Evolutionary conservation across 64 coral and sea anemone genomes (phyloP).

Genomic region (Dendronephthya gigantea): DNA sequence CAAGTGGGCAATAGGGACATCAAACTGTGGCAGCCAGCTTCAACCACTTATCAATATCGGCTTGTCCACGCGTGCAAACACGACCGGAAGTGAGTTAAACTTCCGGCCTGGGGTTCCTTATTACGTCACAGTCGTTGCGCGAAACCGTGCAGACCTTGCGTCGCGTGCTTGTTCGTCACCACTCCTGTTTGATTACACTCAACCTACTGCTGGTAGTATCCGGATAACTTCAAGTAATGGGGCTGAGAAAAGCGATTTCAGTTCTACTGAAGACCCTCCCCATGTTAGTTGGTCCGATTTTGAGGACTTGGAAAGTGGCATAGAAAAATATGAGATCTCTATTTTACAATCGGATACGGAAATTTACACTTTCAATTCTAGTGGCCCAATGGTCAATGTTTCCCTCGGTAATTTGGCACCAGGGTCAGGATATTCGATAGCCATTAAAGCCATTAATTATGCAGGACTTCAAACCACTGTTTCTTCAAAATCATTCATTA

Average conservation of each 20-base stretch:
- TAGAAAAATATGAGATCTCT: not conserved
- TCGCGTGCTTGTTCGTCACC: slow-evolving; percentile 76
- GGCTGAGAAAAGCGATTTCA: not conserved
- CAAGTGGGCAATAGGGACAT: slow-evolving; percentile 84
- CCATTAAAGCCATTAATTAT: not conserved
- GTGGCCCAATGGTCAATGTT: not conserved
- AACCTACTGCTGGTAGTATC: slow-evolving; percentile 43
- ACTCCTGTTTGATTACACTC: slow-evolving; percentile 55
- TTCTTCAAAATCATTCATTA: not conserved
- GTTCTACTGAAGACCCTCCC: not conserved
- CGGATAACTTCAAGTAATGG: slow-evolving; percentile 11
- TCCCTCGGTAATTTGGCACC: not conserved
- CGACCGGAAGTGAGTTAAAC: slow-evolving; percentile 31
- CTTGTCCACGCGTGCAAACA: slow-evolving; percentile 41
- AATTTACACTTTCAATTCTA: not conserved
- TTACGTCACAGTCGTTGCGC: slow-evolving; percentile 55
- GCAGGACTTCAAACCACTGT: not conserved
- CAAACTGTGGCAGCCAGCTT: slow-evolving; percentile 68
- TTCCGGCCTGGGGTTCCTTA: slow-evolving; percentile 48
- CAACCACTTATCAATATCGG: slow-evolving; percentile 75
- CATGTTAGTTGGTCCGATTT: slow-evolving; percentile 12
- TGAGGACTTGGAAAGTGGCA: slow-evolving; percentile 23
- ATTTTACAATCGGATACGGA: not conserved
- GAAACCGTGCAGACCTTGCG: slow-evolving; percentile 56
- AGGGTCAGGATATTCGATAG: not conserved